Evolutionary conservation across 2,888 invertebrate species (phyloP).

Genomic region (Malthinus seriepunctatus): DNA sequence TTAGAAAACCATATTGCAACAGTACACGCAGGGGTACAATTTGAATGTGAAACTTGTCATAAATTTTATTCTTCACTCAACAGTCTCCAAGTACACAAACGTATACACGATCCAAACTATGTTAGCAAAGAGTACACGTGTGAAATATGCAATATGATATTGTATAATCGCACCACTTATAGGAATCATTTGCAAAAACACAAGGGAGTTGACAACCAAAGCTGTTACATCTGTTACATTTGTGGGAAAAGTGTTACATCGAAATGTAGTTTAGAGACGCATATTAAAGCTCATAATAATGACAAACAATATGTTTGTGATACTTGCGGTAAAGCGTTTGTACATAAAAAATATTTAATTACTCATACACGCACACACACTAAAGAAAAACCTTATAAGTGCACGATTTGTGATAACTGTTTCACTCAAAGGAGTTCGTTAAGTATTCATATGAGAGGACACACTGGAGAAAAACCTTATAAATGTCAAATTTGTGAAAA

Average conservation of each 20-base stretch:
- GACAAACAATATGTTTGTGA: no score
- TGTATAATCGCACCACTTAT: not conserved
- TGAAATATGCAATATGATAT: conserved; percentile 20
- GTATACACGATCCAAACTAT: conserved; percentile 28
- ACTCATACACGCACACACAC: conserved; percentile 60
- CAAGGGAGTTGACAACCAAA: no score
- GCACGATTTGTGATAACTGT: no score
- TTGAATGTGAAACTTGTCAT: conserved; percentile 41
- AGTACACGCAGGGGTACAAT: conserved; percentile 5
- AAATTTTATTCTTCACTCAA: conserved; percentile 53
- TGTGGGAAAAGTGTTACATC: conserved; percentile 46
- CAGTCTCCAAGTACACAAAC: no score
- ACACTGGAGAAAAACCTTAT: conserved; percentile 59
- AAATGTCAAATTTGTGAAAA: conserved; percentile 61
- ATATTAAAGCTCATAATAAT: no score
- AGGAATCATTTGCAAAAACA: not conserved
- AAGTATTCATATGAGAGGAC: not conserved
- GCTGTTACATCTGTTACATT: conserved; percentile 42
- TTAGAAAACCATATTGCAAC: conserved; percentile 34
- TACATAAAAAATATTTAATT: conserved; percentile 52
- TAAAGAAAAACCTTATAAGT: conserved; percentile 59
- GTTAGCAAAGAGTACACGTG: conserved; percentile 25
- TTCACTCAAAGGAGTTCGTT: no score
- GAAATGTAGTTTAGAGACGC: conserved; percentile 49
- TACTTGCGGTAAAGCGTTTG: conserved; percentile 56